These are phyloP conservation scores for Drosophila hamatofila DNA, from an alignment of 2,888 invertebrate species.

Conservation along the genomic window DNA sequence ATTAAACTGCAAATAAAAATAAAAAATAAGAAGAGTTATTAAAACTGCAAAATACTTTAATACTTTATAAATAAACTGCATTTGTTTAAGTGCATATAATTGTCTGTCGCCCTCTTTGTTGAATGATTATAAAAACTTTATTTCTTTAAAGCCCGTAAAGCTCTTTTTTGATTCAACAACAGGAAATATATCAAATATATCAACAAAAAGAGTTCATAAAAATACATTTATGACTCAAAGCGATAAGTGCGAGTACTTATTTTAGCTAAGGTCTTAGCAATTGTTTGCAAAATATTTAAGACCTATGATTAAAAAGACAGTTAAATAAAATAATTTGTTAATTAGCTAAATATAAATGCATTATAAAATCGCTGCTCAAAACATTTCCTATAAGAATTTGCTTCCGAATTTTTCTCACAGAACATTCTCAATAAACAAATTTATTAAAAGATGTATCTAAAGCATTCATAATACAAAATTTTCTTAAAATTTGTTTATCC, in stretches of 20 bases:
- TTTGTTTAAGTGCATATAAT: slow-evolving; percentile 31
- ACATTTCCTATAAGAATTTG: background rate
- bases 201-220: slow-evolving; percentile 1
- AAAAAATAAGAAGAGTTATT: slow-evolving; percentile 26
- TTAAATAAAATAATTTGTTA: background rate
- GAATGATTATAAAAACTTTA: slow-evolving; percentile 36
- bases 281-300: background rate
- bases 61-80: slow-evolving; percentile 35
- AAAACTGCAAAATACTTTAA: slow-evolving; percentile 16
- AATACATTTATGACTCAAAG: slow-evolving; percentile 23
- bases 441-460: too few species aligned
- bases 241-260: background rate
- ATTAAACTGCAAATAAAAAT: slow-evolving; percentile 67
- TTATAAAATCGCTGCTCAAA: background rate
- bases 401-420: background rate
- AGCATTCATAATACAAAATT: too few species aligned
- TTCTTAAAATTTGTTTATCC: too few species aligned
- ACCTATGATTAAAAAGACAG: background rate
- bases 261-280: slow-evolving; percentile 1
- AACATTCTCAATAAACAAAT: background rate
- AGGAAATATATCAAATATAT: slow-evolving; percentile 43
- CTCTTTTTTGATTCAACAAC: slow-evolving; percentile 27
- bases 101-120: slow-evolving; percentile 11
- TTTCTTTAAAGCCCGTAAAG: slow-evolving; percentile 10
- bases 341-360: background rate